phyloP scores from a whole-genome alignment of 2,113 vertebrate genomes.

The Brachypodius melanocephalos region DNA sequence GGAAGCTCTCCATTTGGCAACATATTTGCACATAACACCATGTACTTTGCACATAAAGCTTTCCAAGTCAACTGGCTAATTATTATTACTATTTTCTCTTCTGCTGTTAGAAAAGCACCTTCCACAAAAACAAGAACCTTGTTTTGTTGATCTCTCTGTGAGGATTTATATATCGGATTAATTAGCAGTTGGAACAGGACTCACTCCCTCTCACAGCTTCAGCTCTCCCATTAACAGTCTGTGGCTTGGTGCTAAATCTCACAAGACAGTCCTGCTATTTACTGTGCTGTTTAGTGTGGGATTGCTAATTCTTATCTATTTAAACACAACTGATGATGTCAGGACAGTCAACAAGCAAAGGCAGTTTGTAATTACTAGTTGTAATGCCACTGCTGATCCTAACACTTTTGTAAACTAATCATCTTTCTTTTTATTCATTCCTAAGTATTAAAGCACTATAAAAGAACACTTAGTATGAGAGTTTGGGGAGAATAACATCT shows the following conservation, averaged over 20 bases:
- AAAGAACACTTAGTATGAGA: neutral
- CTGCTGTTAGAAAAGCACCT: conserved; percentile 28
- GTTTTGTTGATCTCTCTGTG: conserved; percentile 19
- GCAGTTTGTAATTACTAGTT: neutral
- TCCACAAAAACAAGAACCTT: neutral
- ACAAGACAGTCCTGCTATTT: conserved; percentile 2
- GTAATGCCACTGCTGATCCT: neutral
- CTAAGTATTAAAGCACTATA: neutral
- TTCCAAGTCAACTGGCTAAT: conserved; percentile 39
- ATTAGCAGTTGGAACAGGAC: conserved; percentile 34
- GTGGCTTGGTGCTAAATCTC: conserved; percentile 20
- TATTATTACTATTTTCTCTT: conserved; percentile 50
- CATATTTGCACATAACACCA: neutral
- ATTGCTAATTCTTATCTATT: conserved; percentile 42
- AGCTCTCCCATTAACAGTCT: conserved; percentile 34
- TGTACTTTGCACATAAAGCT: conserved; percentile 11
- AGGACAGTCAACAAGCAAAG: neutral
- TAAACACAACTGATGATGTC: neutral
- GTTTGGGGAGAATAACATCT: neutral
- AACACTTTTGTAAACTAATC: neutral
- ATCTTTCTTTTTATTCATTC: neutral
- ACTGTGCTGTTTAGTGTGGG: neutral
- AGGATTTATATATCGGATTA: conserved; percentile 25
- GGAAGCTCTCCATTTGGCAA: conserved; percentile 19
- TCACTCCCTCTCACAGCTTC: conserved; percentile 11